Conservation (phyloP, 53 echinoderm and acorn worm species). For the Stichopus horrens region DNA sequence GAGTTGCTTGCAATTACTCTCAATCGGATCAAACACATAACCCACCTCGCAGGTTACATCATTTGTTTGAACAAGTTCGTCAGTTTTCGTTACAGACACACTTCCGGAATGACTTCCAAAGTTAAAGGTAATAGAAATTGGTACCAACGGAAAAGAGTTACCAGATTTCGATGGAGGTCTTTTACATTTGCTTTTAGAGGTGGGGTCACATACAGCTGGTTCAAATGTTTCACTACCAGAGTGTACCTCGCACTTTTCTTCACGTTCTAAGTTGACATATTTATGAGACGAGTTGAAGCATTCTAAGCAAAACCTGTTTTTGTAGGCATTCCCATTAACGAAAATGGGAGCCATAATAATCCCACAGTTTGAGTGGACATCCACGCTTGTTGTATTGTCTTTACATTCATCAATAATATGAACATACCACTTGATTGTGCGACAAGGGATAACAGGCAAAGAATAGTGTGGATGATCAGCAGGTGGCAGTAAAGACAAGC, state of each 20-base stretch:
- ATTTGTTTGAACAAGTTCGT: background rate
- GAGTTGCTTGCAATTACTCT: conserved; percentile 8
- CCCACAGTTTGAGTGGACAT: background rate
- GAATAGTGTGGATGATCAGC: background rate
- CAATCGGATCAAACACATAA: conserved; percentile 32
- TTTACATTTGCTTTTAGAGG: background rate
- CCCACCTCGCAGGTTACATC: background rate
- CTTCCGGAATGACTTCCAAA: background rate
- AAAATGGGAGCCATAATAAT: background rate
- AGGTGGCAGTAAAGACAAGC: conserved; percentile 18
- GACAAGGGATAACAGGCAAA: conserved; percentile 9
- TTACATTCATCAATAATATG: conserved; percentile 12
- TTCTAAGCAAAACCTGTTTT: conserved; percentile 21
- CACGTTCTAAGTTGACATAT: background rate
- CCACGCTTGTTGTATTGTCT: background rate
- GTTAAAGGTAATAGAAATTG: conserved; percentile 19
- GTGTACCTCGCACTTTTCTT: background rate
- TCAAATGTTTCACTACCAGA: background rate
- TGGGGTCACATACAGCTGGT: background rate
- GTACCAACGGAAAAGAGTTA: background rate
- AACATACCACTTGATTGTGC: background rate
- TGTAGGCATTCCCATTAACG: background rate
- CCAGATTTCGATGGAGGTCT: conserved; percentile 1
- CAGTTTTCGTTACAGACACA: background rate
- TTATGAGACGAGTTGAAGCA: background rate